Percentiles rank a stretch among this genome's conserved stretches.
phyloP scores from a whole-genome alignment of 2,113 vertebrate species.

The Myiozetetes cayanensis region DNA sequence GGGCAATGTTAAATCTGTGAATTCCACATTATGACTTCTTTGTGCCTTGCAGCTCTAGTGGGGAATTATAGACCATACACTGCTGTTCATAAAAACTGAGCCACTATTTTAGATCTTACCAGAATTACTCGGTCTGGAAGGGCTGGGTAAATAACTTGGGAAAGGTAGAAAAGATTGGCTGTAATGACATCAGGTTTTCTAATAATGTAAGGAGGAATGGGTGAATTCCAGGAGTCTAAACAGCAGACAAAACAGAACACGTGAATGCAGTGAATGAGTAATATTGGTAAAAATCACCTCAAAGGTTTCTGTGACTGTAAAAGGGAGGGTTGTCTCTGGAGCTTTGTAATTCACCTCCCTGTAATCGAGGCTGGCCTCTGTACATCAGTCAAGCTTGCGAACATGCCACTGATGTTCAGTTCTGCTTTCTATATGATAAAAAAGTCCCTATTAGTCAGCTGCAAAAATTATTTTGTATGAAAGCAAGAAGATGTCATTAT shows the following conservation, averaged over 20 bases:
- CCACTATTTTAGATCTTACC: background rate
- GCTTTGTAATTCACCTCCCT: background rate
- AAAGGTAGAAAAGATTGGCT: background rate
- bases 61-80: background rate
- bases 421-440: conserved; percentile 14
- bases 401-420: background rate
- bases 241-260: background rate
- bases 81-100: background rate
- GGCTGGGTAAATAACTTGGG: background rate
- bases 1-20: conserved; percentile 3
- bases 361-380: background rate
- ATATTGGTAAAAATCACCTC: background rate
- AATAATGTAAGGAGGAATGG: background rate
- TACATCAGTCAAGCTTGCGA: conserved; percentile 15
- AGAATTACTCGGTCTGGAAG: background rate
- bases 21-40: background rate
- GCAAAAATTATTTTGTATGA: conserved; percentile 15
- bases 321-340: background rate
- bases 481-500: conserved; percentile 15
- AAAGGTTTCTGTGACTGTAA: background rate
- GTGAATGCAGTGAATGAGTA: background rate
- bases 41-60: background rate
- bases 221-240: background rate
- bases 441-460: conserved; percentile 2
- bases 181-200: background rate